Conservation (phyloP, 2,888 invertebrate species). For the Adela reaumurella region DNA sequence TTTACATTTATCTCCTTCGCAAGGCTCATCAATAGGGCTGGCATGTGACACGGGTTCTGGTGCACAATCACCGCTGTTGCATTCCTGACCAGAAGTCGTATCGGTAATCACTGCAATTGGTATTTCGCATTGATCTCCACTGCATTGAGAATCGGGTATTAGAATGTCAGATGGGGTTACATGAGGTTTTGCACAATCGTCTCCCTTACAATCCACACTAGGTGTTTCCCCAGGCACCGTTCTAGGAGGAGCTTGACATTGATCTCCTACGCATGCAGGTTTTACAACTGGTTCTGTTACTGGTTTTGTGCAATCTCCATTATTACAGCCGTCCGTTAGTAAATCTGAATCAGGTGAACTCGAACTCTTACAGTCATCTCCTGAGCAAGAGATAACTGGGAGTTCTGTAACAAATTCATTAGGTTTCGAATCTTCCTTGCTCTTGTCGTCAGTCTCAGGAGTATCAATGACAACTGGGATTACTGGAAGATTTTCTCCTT, state of each 20-base stretch:
- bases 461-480: too few relatives aligned
- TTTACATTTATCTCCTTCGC: too few relatives aligned
- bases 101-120: too few relatives aligned
- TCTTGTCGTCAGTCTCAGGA: neutral
- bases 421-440: too few relatives aligned
- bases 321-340: neutral
- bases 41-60: too few relatives aligned
- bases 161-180: slow-evolving; percentile 12
- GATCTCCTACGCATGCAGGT: slow-evolving; percentile 8
- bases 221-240: neutral
- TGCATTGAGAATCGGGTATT: too few relatives aligned
- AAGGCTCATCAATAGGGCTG: too few relatives aligned
- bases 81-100: too few relatives aligned
- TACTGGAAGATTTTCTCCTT: slow-evolving; percentile 15
- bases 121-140: too few relatives aligned
- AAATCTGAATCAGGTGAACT: too few relatives aligned
- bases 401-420: neutral
- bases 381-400: neutral
- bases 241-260: slow-evolving; percentile 9
- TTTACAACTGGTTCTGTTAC: slow-evolving; percentile 1
- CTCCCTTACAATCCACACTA: slow-evolving; percentile 17
- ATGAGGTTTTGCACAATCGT: slow-evolving; percentile 15
- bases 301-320: neutral
- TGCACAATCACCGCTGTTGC: too few relatives aligned
- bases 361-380: neutral